Base-by-base conservation (phyloP, 2,888 invertebrate species). In the Hedychridium roseum region DNA sequence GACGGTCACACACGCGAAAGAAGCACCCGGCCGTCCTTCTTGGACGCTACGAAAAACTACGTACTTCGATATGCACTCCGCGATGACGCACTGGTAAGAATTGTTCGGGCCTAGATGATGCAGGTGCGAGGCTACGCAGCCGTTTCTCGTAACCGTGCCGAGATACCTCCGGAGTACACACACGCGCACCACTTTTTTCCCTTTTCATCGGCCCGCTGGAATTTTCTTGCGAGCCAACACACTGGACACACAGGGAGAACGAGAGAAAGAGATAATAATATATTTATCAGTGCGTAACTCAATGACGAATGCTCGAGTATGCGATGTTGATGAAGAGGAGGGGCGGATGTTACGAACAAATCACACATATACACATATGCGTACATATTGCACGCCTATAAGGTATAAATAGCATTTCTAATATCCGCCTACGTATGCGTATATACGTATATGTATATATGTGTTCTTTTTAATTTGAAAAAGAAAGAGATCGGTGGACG, bases 61-160 rank as follows among this genome's bases (percentile, higher is more conserved):
- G 31, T 43, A 18, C 43, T 54, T 43, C 54, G 53, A 50, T 54
- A 26, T 44, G 37, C 60, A 56, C 63, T 51, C 36, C 26, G 38
- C 36, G 34, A 42, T 50, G 56, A 36, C 45, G 37, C 38, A 50
- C 57, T 51, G 21, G n/a, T n/a, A 54, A 50, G 35, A 56, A 53
- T 50, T 51, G 56, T 60, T 60, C 64, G 42, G 44, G 42, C 45
- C 57, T 54, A 41, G 41, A 49, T 45, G 54, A 43, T 44, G 55
- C 58, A 66, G 62, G 60, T 68, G 56, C 50, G 53, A 49, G n/a
- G n/a, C n/a, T n/a, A 43, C 52, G 55, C 44, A 50, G 47, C 38
- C 53, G 56, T 43, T 47, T 48, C 47, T 55, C 53, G 37, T 54
- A 43, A 39, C 37, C 49, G 45, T 38, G 28, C 28, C 30, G 30